Percentiles rank a stretch among this genome's conserved stretches.
Conservation (phyloP, 1,140 invertebrate genomes). For the Gryllus bimaculatus region DNA sequence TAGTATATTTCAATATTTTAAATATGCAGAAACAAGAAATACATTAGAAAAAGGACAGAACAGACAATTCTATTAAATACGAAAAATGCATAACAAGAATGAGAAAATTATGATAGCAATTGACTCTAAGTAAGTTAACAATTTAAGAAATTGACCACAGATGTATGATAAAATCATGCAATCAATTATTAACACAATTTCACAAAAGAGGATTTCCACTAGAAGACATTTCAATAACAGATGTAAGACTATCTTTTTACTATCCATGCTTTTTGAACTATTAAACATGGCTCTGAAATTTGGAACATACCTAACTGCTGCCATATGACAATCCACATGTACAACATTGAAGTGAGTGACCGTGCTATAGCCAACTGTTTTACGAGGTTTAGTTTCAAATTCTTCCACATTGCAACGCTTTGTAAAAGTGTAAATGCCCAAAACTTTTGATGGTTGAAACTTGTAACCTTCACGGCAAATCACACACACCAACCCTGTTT, state of each 20-base stretch:
- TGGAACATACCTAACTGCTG: constrained; percentile 63
- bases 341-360: constrained; percentile 98
- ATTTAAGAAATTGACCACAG: too few relatives aligned
- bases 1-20: neutral
- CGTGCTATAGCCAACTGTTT: constrained; percentile 80
- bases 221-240: neutral
- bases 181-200: neutral
- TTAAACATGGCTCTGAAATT: neutral
- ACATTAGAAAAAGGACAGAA: too few relatives aligned
- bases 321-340: constrained; percentile 96
- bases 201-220: neutral
- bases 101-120: neutral
- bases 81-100: neutral
- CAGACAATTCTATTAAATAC: too few relatives aligned
- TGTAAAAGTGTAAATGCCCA: constrained; percentile 95
- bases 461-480: constrained; percentile 97
- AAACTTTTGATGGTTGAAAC: constrained; percentile 81
- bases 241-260: neutral
- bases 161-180: too few relatives aligned
- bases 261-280: neutral
- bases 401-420: constrained; percentile 93
- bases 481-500: constrained; percentile 91
- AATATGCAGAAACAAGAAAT: neutral
- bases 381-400: constrained; percentile 74
- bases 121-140: neutral